Evolutionary conservation across 2,113 vertebrate species (phyloP), one percentile per base, ranked within the genome.

Genomic region (Cromileptes altivelis): DNA sequence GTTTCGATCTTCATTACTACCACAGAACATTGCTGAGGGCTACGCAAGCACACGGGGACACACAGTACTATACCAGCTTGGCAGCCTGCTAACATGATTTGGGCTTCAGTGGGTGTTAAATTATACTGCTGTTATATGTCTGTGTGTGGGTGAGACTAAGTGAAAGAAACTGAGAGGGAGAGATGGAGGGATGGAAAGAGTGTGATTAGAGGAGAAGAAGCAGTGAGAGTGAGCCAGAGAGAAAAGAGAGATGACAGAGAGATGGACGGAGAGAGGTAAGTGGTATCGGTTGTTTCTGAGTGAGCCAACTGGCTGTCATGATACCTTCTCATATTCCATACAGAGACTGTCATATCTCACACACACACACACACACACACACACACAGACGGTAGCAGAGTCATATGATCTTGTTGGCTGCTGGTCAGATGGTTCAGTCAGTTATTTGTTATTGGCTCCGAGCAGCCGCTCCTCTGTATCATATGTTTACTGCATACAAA

Each of bases 211-310:
- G n/a, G 23, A 9, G n/a, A 23, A 37, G 21, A 8, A 27, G 18
- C 18, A 15, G 21, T 61, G 63, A 74, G 37, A 52, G 64, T 21
- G 55, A 47, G 49, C 25, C 2, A 3, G 45, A 53, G 55, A 52
- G 19, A 73, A 30, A 30, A 42, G 17, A 27, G 6, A 9, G 2
- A 18, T 25, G 23, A 9, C n/a, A 6, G 15, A 2, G 45, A 65
- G 56, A 75, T 10, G 47, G 45, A 56, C 19, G n/a, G n/a, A 60
- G 52, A 47, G 13, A 3, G 42, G 12, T 45, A 52, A 14, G 15
- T 18, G 64, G 27, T 68, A 42, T 83, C 62, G 56, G 77, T 47
- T 84, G 76, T 67, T 68, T 71, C 49, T 75, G 17, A 81, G 56
- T 45, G 56, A 75, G 65, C 75, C 79, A 70, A 62, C 65, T 42